Base-by-base conservation (phyloP, 2,888 invertebrate genomes). In the Coremacera marginata region DNA sequence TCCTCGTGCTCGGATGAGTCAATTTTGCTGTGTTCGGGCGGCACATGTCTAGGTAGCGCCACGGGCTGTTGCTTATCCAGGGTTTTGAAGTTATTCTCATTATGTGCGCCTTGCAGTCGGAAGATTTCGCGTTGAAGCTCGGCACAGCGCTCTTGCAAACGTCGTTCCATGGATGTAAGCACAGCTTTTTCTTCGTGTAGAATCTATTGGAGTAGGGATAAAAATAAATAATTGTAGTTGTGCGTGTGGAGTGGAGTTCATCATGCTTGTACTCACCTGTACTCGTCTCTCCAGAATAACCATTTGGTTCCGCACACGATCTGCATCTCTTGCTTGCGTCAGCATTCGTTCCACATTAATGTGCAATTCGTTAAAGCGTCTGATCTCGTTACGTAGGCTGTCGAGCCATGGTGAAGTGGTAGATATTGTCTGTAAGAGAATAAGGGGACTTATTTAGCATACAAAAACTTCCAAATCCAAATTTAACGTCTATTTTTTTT, bases 1-100 rank as follows among this genome's bases (percentile, higher is more conserved):
- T 96, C 96, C 89, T 96, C 95, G 55, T 94, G 94, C 81, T 95
- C 95, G 7, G 95, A 94, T 60, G 94, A 93, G 84, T 92, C 92
- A 65, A 86, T 86, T 65, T 88, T 88, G 77, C 84, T 87, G 65
- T 80, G 81, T 16, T 79, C 78, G 3, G 80, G 88, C 5, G 88
- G 87, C 52, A 89, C 88, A 77, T 88, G 88, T 0, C 89, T 87
- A 0, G 89, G 89, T 73, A 89, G 76, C 0, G 88, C 86, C 2
- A 89, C 82, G 0, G 89, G 88, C 60, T 86, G 85, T 60, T 86
- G 85, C 34, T 89, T 85, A 44, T 89, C 89, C 25, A 89, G 80
- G 2, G 88, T 88, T 74, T 88, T 89, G 70, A 87, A 88, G 22
- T 83, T 86, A 14, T 85, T 85, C 44, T 86, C 87, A 78, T 87